These are phyloP conservation scores for Neelides folsomi DNA, from an alignment of 2,888 invertebrate genomes.

Conservation along the genomic window DNA sequence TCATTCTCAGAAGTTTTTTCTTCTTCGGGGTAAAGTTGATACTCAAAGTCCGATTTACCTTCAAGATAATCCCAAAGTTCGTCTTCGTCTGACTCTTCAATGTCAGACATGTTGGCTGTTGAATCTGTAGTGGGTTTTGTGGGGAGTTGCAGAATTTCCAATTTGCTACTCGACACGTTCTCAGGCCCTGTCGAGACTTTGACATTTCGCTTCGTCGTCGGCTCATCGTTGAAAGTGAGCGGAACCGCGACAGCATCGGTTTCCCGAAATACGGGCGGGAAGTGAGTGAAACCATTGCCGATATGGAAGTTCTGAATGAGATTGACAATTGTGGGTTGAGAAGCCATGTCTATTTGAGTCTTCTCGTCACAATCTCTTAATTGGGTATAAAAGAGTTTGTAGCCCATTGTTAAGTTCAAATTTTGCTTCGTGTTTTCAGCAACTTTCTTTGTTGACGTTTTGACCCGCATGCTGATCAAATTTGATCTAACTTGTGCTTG, in stretches of 20 bases:
- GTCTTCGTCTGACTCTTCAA: slow-evolving; percentile 15
- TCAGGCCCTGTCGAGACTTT: not conserved
- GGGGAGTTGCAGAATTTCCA: no score
- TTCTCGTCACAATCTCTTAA: slow-evolving; percentile 17
- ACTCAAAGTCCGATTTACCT: slow-evolving; percentile 5
- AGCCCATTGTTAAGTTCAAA: slow-evolving; percentile 21
- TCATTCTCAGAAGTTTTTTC: slow-evolving; percentile 11
- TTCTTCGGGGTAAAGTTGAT: not conserved
- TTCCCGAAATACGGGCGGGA: slow-evolving; percentile 1
- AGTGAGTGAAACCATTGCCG: not conserved
- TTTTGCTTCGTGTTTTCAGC: slow-evolving; percentile 13
- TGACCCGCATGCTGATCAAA: slow-evolving; percentile 15
- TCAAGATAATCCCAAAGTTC: slow-evolving; percentile 29
- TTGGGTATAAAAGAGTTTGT: slow-evolving; percentile 25
- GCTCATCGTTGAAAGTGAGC: not conserved
- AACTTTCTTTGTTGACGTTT: slow-evolving; percentile 16
- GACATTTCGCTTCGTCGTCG: not conserved
- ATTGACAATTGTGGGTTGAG: slow-evolving; percentile 12
- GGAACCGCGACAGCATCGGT: not conserved
- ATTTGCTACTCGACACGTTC: not conserved
- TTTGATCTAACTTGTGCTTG: slow-evolving; percentile 26
- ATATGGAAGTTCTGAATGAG: slow-evolving; percentile 10
- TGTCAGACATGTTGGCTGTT: not conserved
- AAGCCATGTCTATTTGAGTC: slow-evolving; percentile 19
- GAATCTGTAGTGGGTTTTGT: no score